phyloP scores from a whole-genome alignment of 1,140 invertebrate species.

The silkworm (Bombyx mori) region ASM3026992v2 NC_085111.1:2578001-2578500 shows the following conservation, averaged over 20 bases:
- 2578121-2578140: conserved; percentile 36
- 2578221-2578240: conserved; percentile 35
- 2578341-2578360: conserved; percentile 10
- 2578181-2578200: conserved; percentile 30
- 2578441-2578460: no score
- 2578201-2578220: conserved; percentile 36
- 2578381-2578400: neutral
- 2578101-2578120: conserved; percentile 25
- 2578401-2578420: neutral
- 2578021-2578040: no score
- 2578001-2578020: no score
- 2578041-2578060: no score
- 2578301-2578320: conserved; percentile 33
- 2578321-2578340: conserved; percentile 32
- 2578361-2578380: neutral
- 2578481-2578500: no score
- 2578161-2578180: conserved; percentile 34
- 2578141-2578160: conserved; percentile 28
- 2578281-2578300: conserved; percentile 18
- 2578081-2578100: conserved; percentile 13
- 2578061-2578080: no score
- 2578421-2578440: neutral
- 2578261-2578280: conserved; percentile 23
- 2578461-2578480: no score
- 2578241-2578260: conserved; percentile 31